Evolutionary conservation across 1,140 invertebrate species (phyloP).

Genomic region (Drosophila ficusphila): DNA sequence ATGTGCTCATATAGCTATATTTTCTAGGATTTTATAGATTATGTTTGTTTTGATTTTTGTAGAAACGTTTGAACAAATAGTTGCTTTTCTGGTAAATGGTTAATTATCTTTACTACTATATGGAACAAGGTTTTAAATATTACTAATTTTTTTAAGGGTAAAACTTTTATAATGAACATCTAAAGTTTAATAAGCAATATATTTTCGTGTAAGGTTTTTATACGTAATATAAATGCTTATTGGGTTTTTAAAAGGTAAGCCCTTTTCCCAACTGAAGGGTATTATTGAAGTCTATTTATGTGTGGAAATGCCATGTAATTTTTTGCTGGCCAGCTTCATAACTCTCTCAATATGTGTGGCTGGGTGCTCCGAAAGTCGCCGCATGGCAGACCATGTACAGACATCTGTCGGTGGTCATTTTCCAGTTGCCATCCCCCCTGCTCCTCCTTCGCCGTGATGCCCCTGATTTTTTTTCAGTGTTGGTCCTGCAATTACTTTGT

Average conservation of each 20-base stretch:
- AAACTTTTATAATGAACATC: too few species aligned
- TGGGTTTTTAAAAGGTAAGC: too few species aligned
- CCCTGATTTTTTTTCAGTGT: conserved; percentile 16
- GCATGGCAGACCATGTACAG: conserved; percentile 6
- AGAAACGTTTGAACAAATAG: background rate
- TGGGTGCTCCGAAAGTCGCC: conserved; percentile 10
- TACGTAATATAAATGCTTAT: too few species aligned
- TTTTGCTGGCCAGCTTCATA: conserved; percentile 17
- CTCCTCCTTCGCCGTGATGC: background rate
- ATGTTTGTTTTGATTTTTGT: background rate
- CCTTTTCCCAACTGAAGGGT: background rate
- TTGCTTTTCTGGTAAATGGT: too few species aligned
- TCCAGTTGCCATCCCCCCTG: too few species aligned
- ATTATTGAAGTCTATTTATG: background rate
- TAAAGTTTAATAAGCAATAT: too few species aligned
- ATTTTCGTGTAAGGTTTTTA: too few species aligned
- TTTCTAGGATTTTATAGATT: background rate
- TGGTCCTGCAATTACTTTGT: conserved; percentile 56
- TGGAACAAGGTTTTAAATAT: too few species aligned
- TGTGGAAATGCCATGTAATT: background rate
- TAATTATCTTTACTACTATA: too few species aligned
- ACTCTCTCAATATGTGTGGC: conserved; percentile 22
- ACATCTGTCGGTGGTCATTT: conserved; percentile 21
- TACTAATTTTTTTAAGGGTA: too few species aligned
- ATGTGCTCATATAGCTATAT: background rate